Base-by-base conservation (phyloP, 2,888 invertebrate species). In the Phrixothrix hirtus region DNA sequence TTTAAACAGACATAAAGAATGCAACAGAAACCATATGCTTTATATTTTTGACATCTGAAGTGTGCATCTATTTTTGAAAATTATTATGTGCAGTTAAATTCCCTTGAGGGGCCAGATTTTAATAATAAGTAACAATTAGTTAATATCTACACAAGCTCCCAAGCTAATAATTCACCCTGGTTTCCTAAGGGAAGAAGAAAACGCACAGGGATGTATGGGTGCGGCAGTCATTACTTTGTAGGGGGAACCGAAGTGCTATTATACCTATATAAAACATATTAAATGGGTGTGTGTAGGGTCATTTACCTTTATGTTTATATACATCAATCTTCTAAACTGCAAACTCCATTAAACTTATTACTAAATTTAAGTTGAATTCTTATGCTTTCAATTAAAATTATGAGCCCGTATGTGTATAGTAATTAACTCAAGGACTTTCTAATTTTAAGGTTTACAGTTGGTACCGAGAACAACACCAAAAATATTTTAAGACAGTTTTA, bases 401-500 rank as follows among this genome's bases (percentile, higher is more conserved):
- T 21, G 21, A 7, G 21, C 21, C 21, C 21, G 21, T 21, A 21
- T 21, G 21, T 7, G 21, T 5, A 21, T 3, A 21, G 7, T 21
- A 21, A 21, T 21, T 21, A 21, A 21, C 21, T 21, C 21, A 21
- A 21, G 21, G 21, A 21, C 21, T 21, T 21, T 21, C 21, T 21
- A 21, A 21, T 21, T 21, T 21, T 21, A 21, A 7, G 21, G 21
- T n/a, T n/a, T n/a, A n/a, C n/a, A n/a, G n/a, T n/a, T n/a, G n/a
- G n/a, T n/a, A n/a, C 25, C 4, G 25, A 21, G 7, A 21, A 7
- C 25, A 21, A 21, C 25, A 7, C 7, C 7, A 21, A 21, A 6
- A 6, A 21, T 21, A 17, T 41, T 38, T 41, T 11, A 14, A 41
- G 31, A 10, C 3, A 21, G 21, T 21, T 21, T 21, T 21, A 21